A percentile compares a stretch with the other conserved stretches of the same genome.
Evolutionary conservation across 2,888 invertebrate species (phyloP).

Genomic region (Cynaeus angustus): DNA sequence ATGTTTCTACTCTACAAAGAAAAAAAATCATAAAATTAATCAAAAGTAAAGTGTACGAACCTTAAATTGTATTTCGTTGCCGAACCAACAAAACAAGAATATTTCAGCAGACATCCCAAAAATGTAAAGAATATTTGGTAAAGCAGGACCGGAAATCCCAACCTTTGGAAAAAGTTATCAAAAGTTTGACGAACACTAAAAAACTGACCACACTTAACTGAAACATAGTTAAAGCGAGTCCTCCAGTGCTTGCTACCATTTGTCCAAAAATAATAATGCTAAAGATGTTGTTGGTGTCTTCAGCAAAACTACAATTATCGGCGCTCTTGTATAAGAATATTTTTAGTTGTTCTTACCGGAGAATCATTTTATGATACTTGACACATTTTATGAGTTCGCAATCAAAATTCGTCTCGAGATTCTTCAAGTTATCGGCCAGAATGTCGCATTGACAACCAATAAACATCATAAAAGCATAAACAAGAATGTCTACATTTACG

Average conservation of each 20-base stretch:
- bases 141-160: slow-evolving; percentile 24
- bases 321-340: neutral
- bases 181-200: too few species aligned
- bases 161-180: slow-evolving; percentile 18
- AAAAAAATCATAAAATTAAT: neutral
- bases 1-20: slow-evolving; percentile 17
- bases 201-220: neutral
- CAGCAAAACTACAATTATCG: neutral
- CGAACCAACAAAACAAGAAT: slow-evolving; percentile 48
- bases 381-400: neutral
- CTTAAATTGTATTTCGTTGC: slow-evolving; percentile 41
- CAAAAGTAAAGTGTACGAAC: slow-evolving; percentile 1
- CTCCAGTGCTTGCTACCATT: neutral
- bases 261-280: slow-evolving; percentile 3
- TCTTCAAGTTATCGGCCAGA: slow-evolving; percentile 15
- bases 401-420: neutral
- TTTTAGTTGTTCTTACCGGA: neutral
- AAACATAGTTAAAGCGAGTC: neutral
- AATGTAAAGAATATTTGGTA: slow-evolving; percentile 26
- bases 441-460: slow-evolving; percentile 22
- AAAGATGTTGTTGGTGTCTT: neutral
- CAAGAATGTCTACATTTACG: slow-evolving; percentile 43
- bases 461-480: slow-evolving; percentile 25
- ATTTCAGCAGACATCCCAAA: slow-evolving; percentile 29
- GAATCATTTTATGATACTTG: neutral